phyloP scores from a whole-genome alignment of 2,888 invertebrate species.

The Dryomyza anilis region DNA sequence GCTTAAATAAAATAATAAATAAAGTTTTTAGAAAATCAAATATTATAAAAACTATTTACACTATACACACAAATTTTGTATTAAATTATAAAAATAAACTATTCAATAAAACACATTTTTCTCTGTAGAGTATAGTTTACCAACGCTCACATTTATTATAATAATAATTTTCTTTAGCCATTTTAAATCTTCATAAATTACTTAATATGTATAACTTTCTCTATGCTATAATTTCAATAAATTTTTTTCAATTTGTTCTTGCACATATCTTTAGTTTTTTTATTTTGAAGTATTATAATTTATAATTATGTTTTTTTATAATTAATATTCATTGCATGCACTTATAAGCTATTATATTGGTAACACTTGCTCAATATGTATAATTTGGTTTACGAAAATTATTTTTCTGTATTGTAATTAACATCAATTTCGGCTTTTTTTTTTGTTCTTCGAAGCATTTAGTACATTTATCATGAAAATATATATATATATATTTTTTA shows the following conservation, averaged over 20 bases:
- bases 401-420: neutral
- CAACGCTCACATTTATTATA: slow-evolving; percentile 20
- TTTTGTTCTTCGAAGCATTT: no score
- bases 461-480: no score
- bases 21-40: neutral
- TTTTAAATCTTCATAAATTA: neutral
- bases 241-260: no score
- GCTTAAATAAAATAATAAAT: neutral
- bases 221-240: no score
- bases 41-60: neutral
- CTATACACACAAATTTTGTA: no score
- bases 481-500: no score
- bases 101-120: neutral
- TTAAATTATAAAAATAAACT: neutral
- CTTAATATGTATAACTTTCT: neutral
- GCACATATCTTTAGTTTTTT: no score
- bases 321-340: neutral
- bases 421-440: no score
- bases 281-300: no score
- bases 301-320: no score
- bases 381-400: neutral
- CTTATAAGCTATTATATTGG: neutral
- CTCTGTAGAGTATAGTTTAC: slow-evolving; percentile 8
- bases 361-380: neutral
- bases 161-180: slow-evolving; percentile 8